Base-by-base conservation (phyloP, 2,113 vertebrate genomes). In the Lepus americanus region DNA sequence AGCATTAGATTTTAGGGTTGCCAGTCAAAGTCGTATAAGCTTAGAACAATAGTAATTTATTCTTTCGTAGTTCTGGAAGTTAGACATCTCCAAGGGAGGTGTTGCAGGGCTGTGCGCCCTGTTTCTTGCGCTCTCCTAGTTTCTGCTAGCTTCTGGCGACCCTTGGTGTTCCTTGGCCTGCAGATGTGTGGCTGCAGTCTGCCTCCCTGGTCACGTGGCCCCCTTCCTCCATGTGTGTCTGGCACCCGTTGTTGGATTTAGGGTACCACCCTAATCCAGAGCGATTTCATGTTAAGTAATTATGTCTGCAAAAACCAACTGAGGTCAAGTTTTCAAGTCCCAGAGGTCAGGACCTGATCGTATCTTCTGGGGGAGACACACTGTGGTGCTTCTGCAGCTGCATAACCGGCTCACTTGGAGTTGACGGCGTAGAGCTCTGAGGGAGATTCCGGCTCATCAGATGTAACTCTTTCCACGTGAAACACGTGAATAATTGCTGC, bases 231-330 rank as follows among this genome's bases (percentile, higher is more conserved):
- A 20, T 89, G 51, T 82, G 7, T 85, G 22, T 81, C 25, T 72
- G 76, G 64, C 31, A n/a, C 39, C 51, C 77, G 63, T 82, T n/a
- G 29, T 19, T 85, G 88, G n/a, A 39, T 39, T 73, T 92, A 36
- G 66, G 73, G 16, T n/a, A 91, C 55, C 66, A 36, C 66, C 63
- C 77, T 49, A 63, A 64, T 49, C 22, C 36, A 70, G n/a, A 31
- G 2, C 85, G 73, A 89, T 33, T 64, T 84, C 36, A 85, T 85
- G 59, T 70, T 85, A 51, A 77, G 51, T 90, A 89, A 80, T 85
- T 64, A 77, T 0, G 31, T 85, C 83, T 88, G 51, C 23, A 63
- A 31, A 59, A 80, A 70, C 31, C 51, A 44, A 14, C 23, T 36
- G 0, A 86, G 33, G 55, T 66, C 69, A 29, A 12, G 27, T 55